Evolutionary conservation across 92 coral and sea anemone species (phyloP), one percentile per base, ranked within the genome.

Genomic region (Parazoanthus swiftii): DNA sequence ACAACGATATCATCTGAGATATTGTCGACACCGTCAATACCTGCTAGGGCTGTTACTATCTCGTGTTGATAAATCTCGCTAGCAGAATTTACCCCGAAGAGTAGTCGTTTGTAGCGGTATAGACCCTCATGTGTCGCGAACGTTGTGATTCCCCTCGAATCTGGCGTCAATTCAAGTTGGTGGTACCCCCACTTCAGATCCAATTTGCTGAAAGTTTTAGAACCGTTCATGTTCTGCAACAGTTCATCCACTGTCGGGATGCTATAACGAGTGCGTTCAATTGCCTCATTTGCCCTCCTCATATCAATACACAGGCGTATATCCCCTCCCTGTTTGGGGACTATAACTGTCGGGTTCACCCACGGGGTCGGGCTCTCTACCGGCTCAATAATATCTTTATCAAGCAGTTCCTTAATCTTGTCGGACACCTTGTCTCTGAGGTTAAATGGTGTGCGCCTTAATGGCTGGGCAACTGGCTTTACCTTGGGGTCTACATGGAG

Each of bases 361-460:
- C 90, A 87, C 4, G 88, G 85, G 20, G 90, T 90, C 65, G 77
- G 90, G 42, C 92, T 90, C 78, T 90, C 90, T 18, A 74, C 85
- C 39, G 92, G 85, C 23, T 90, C 90, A 6, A 87, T 59, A 7
- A 87, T 90, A 75, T 90, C 86, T 65, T 77, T 58, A 16, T 63
- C 88, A 14, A 90, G 71, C 13, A 90, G 86, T 42, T 85, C 79
- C 18, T 79, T 82, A 59, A 90, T 85, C 80, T 79, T 85, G 73
- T 85, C 76, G 42, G 79, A 26, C 5, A 85, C 89, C 72, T 68
- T 89, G 70, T 77, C 85, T 21, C 85, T 56, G 58, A 86, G 77
- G 36, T 82, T 86, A 35, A 78, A 86, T 18, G 89, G 89, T 2
- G 85, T 77, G 85, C 43, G 85, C 44, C 77, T 77, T 21, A 59